A percentile compares a stretch with the other conserved stretches of the same genome.
phyloP scores from a whole-genome alignment of 2,113 vertebrate species.

The Macaca fascicularis region T2T-MFA8v1.1 NC_088375.1:909501-910000 shows the following conservation, averaged over 20 bases:
- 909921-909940: background rate
- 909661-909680: background rate
- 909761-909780: background rate
- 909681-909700: background rate
- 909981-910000: no score
- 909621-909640: no score
- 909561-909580: no score
- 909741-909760: background rate
- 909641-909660: background rate
- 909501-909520: no score
- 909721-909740: background rate
- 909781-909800: background rate
- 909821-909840: slow-evolving; percentile 2
- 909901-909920: slow-evolving; percentile 36
- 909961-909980: no score
- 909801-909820: slow-evolving; percentile 4
- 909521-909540: no score
- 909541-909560: no score
- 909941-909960: background rate
- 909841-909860: slow-evolving; percentile 1
- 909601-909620: no score
- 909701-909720: background rate
- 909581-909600: no score
- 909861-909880: slow-evolving; percentile 29
- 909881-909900: slow-evolving; percentile 42